Percentiles rank a stretch among this genome's conserved stretches.
Evolutionary conservation across 2,113 vertebrate species (phyloP).

Genomic region (Fulmarus glacialis): DNA sequence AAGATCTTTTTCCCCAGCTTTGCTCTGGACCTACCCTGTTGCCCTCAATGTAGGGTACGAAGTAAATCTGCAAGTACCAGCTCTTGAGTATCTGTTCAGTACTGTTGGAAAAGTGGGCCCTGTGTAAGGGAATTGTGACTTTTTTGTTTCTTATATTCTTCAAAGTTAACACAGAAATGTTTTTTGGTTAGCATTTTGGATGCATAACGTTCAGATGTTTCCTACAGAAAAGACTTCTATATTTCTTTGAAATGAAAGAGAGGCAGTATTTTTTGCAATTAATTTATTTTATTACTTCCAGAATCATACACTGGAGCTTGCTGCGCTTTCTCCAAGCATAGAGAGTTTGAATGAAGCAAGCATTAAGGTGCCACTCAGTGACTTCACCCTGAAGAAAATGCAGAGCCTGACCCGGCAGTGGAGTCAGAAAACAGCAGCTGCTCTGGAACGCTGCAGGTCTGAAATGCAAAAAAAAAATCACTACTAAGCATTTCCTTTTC

Average conservation of each 20-base stretch:
- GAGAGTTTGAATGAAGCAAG: slow-evolving; percentile 88
- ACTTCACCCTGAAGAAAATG: slow-evolving; percentile 74
- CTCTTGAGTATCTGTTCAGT: not conserved
- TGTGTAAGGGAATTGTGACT: not conserved
- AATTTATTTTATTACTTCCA: slow-evolving; percentile 15
- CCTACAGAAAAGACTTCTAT: not conserved
- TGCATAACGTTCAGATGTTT: not conserved
- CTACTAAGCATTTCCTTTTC: not conserved
- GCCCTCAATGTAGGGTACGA: not conserved
- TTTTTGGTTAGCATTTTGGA: not conserved
- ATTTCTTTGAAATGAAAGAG: not conserved
- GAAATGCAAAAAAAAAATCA: not conserved
- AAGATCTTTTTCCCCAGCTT: not conserved
- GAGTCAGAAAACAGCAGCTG: slow-evolving; percentile 73
- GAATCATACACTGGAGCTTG: slow-evolving; percentile 78
- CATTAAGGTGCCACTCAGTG: slow-evolving; percentile 78
- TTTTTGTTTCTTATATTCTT: not conserved
- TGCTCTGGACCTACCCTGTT: not conserved
- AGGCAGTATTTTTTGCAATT: not conserved
- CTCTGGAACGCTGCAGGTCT: slow-evolving; percentile 87
- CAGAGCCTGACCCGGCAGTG: slow-evolving; percentile 83
- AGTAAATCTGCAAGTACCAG: not conserved
- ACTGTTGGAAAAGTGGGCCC: not conserved
- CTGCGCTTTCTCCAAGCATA: slow-evolving; percentile 80
- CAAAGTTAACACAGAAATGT: not conserved